Evolutionary conservation across 2,888 invertebrate species (phyloP), one percentile per base, ranked within the genome.

Genomic region (Amphipyra tragopoginis): DNA sequence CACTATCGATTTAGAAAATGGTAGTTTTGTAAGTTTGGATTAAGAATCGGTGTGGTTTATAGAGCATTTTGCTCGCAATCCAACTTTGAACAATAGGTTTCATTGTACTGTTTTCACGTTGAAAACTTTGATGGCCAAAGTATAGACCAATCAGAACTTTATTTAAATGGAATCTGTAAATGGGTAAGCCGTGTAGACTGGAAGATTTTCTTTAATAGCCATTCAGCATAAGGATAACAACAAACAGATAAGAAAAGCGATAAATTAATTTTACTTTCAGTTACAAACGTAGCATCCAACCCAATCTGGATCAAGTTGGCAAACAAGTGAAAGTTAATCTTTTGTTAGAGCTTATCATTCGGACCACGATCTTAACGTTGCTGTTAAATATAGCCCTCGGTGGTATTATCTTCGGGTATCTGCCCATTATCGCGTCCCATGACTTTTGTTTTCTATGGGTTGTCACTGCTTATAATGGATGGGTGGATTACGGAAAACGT

Each of bases 301-400:
- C 33, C 40, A 56, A 64, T 59, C 64, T 64, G 52, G 52, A 38
- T 26, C 36, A 63, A 55, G 68, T 72, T 57, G 11, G 63, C 11
- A 40, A 73, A 65, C 51, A 63, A 80, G 72, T 52, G 75, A 78
- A 80, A 75, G 77, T 78, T 63, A 63, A 73, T 72, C 69, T 73
- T 73, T 74, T 62, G 70, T 69, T 64, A 43, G 49, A 38, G 50
- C 72, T 76, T 77, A 77, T 68, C 75, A 71, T 79, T 74, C 50
- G 66, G 56, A 45, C 34, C 70, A 65, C 72, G 65, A 66, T 78
- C 67, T 65, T 52, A 65, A 64, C 15, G 50, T 52, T 48, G 42
- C 57, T 48, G 68, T 72, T 72, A 65, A 72, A 72, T 80, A 75
- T 70, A 59, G 75, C 57, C 47, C 64, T 55, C 56, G 48, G 50